These are phyloP conservation scores for Rhagoletis zephyria DNA, from an alignment of 1,140 invertebrate species.

Conservation along the genomic window DNA sequence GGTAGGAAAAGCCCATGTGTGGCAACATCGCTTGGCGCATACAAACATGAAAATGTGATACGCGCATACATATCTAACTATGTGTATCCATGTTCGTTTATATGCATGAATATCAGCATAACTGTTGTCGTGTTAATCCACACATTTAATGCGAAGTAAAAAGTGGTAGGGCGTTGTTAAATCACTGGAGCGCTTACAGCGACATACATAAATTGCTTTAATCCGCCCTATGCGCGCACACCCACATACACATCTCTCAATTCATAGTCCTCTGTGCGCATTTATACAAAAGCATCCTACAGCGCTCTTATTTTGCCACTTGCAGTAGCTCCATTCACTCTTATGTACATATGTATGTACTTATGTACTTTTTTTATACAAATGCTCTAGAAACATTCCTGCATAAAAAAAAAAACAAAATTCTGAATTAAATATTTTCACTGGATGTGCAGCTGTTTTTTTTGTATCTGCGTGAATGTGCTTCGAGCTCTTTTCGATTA, in stretches of 20 bases:
- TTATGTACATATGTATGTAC: too few relatives aligned
- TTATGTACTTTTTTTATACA: too few relatives aligned
- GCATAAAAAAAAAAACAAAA: too few relatives aligned
- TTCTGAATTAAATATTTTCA: too few relatives aligned
- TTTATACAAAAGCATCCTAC: neutral
- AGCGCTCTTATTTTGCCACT: neutral
- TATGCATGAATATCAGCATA: neutral
- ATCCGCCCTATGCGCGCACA: neutral
- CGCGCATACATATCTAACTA: too few relatives aligned
- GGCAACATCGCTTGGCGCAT: too few relatives aligned
- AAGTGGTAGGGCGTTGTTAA: neutral
- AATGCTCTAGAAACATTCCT: too few relatives aligned
- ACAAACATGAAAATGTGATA: too few relatives aligned
- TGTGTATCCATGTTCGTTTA: neutral
- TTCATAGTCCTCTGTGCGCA: neutral
- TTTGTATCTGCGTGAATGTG: neutral
- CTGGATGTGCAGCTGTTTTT: neutral
- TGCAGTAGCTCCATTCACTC: too few relatives aligned
- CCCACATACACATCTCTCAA: neutral
- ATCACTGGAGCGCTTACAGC: neutral
- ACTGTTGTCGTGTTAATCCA: neutral
- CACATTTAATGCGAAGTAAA: neutral
- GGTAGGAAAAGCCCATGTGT: too few relatives aligned
- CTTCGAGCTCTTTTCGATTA: neutral
- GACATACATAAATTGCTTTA: conserved; percentile 7